phyloP scores from a whole-genome alignment of 2,888 invertebrate genomes.

The Psococerastis gibbosa region DNA sequence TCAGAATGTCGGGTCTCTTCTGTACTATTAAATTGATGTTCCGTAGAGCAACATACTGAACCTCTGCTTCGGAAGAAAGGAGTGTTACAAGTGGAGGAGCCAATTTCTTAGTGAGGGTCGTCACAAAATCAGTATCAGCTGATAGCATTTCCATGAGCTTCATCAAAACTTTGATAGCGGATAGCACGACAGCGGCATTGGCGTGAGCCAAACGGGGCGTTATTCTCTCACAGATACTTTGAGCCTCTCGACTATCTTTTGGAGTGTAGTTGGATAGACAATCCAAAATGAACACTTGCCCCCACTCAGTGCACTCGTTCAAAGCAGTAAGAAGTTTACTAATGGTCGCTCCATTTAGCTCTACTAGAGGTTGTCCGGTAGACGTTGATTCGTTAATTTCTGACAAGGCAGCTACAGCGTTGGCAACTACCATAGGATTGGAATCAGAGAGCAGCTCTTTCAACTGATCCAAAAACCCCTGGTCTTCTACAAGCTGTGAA shows the following conservation, averaged over 20 bases:
- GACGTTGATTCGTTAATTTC: conserved; percentile 97
- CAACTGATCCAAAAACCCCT: conserved; percentile 92
- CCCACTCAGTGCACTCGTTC: conserved; percentile 99
- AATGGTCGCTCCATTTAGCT: conserved; percentile 93
- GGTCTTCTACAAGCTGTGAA: conserved; percentile 49
- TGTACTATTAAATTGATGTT: conserved; percentile 99
- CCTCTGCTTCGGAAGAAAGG: conserved; percentile 94
- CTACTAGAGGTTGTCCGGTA: conserved; percentile 83
- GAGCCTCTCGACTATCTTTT: conserved; percentile 92
- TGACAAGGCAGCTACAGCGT: conserved; percentile 94
- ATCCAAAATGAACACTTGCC: conserved; percentile 95
- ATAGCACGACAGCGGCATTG: conserved; percentile 95
- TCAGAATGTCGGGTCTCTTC: conserved; percentile 94
- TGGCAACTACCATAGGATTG: conserved; percentile 99
- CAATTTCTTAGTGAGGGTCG: conserved; percentile 84
- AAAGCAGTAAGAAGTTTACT: conserved; percentile 95
- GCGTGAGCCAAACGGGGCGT: conserved; percentile 95
- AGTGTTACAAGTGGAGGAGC: conserved; percentile 98
- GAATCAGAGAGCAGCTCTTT: conserved; percentile 96
- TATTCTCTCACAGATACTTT: conserved; percentile 91
- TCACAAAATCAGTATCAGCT: conserved; percentile 82
- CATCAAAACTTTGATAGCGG: conserved; percentile 96
- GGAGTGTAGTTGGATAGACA: conserved; percentile 94
- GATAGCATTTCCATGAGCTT: conserved; percentile 96
- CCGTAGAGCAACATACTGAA: conserved; percentile 94